Base-by-base conservation (phyloP, 2,888 invertebrate genomes). In the Cosmorhoe ocellata region DNA sequence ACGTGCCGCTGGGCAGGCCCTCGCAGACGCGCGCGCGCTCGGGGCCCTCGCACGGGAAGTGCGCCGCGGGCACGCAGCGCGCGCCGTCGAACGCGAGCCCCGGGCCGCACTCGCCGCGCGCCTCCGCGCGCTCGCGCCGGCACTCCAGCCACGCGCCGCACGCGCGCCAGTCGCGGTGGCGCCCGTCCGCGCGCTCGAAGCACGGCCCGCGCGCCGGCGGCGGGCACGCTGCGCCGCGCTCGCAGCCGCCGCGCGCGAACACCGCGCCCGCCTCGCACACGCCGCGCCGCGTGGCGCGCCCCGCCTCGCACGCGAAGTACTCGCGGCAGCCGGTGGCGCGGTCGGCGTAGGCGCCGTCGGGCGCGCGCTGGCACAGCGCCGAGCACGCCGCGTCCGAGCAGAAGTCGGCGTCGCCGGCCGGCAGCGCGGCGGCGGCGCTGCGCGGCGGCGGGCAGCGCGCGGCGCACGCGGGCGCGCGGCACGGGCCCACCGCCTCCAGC, bases 271-370 rank as follows among this genome's bases (percentile, higher is more conserved):
- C 76, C 33, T 91, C 90, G 65, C 93, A 93, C 10, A 91, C 91
- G 6, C 92, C 84, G 46, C 92, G 87, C 4, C 91, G 84, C 34
- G 90, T 85, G 24, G 91, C 91, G 22, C 91, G 88, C 10, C 81
- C 81, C 27, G 87, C 81, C 56, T 90, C 85, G 69, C 93, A 93
- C 60, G 90, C 92, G 66, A 91, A 91, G 68, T 92, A 92, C 63
- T 91, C 91, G 28, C 90, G 85, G 65, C 92, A 92, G 18, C 88
- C 89, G 11, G 91, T 83, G 6, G 86, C 75, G 13, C 88, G 80
- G 66, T 92, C 92, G 10, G 91, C 84, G 71, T 92, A 91, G 18
- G 92, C 92, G 0, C 93, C 93, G 68, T 92, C 87, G 1, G 83
- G 73, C 44, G 85, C 88, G 36, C 83, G 81, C 33, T 82, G 76